Conservation (phyloP, 2,888 invertebrate species). For the Agrilus mali region DNA sequence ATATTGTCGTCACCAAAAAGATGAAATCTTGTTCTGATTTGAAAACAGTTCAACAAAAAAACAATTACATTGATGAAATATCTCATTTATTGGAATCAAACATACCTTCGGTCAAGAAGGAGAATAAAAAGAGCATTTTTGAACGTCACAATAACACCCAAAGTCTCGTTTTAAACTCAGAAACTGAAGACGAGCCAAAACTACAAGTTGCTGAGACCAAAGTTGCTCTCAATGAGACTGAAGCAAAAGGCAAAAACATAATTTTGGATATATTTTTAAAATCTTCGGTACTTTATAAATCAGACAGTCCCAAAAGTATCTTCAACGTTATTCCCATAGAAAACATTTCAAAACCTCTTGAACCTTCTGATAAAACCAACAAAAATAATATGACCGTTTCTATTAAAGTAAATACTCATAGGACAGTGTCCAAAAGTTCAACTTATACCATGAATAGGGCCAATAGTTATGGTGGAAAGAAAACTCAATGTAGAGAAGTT, state of each 20-base stretch:
- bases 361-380: background rate
- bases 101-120: background rate
- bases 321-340: too few relatives aligned
- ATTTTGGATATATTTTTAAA: constrained; percentile 31
- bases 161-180: constrained; percentile 8
- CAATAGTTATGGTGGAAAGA: background rate
- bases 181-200: background rate
- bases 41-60: constrained; percentile 10
- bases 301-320: too few relatives aligned
- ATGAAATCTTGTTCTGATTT: background rate
- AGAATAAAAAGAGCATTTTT: constrained; percentile 3
- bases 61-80: background rate
- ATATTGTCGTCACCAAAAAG: constrained; percentile 2
- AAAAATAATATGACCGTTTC: constrained; percentile 5
- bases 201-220: background rate
- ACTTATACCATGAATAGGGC: background rate
- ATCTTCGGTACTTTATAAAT: constrained; percentile 18
- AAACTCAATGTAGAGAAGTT: too few relatives aligned
- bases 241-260: constrained; percentile 24
- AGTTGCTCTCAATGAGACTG: constrained; percentile 12
- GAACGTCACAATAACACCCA: constrained; percentile 9
- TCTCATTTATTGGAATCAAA: background rate
- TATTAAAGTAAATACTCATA: constrained; percentile 2
- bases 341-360: too few relatives aligned
- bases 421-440: background rate